phyloP scores from a whole-genome alignment of 2,113 vertebrate genomes.

The Neogobius melanostomus region DNA sequence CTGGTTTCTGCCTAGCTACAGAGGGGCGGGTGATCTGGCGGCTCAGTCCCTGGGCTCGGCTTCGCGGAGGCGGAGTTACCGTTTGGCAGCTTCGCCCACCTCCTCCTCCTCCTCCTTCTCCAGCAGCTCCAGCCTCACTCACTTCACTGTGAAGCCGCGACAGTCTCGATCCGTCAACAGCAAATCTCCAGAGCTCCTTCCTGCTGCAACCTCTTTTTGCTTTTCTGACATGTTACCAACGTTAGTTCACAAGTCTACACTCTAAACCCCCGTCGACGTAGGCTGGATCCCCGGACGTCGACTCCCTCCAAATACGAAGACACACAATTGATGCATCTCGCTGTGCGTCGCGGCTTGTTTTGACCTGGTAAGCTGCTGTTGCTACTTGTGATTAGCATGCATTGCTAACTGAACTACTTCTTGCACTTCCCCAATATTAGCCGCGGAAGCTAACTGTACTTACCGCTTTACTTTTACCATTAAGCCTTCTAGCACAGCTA shows the following conservation, averaged over 20 bases:
- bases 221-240: slow-evolving; percentile 54
- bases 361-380: slow-evolving; percentile 74
- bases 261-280: slow-evolving; percentile 41
- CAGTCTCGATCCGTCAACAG: slow-evolving; percentile 59
- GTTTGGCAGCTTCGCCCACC: slow-evolving; percentile 64
- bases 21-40: background rate
- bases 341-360: slow-evolving; percentile 64
- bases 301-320: slow-evolving; percentile 24
- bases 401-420: slow-evolving; percentile 41
- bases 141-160: slow-evolving; percentile 39
- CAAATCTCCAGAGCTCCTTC: slow-evolving; percentile 11
- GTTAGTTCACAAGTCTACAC: slow-evolving; percentile 23
- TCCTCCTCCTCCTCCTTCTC: background rate
- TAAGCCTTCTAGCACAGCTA: rapidly evolving
- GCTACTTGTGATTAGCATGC: slow-evolving; percentile 52
- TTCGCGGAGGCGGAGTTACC: slow-evolving; percentile 37
- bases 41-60: background rate
- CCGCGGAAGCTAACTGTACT: slow-evolving; percentile 42
- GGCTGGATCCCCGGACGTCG: slow-evolving; percentile 36
- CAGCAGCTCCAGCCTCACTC: background rate
- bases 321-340: slow-evolving; percentile 62
- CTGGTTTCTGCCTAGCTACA: slow-evolving; percentile 14
- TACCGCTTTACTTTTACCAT: background rate
- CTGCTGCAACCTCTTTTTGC: slow-evolving; percentile 12
- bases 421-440: slow-evolving; percentile 39